These are phyloP conservation scores for Benitochromis conjunctus DNA, from an alignment of 2,113 vertebrate species.

Conservation along the genomic window DNA sequence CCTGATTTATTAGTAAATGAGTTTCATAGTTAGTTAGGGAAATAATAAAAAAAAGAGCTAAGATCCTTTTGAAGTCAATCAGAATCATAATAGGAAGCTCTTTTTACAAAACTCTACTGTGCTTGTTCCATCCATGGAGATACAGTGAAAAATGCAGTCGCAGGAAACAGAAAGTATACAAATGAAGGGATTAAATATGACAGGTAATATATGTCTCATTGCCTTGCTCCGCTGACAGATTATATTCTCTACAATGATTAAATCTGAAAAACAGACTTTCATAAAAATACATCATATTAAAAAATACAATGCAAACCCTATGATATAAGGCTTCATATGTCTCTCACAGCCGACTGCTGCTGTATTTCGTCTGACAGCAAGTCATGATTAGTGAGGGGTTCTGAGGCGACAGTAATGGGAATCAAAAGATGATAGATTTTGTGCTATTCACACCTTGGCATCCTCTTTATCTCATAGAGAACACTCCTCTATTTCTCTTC, in stretches of 20 bases:
- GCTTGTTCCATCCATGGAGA: background rate
- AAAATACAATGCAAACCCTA: background rate
- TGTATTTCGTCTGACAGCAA: background rate
- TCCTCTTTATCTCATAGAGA: background rate
- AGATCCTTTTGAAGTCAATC: background rate
- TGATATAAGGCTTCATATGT: background rate
- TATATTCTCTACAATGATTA: background rate
- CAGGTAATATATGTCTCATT: background rate
- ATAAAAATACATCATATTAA: background rate
- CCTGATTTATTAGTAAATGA: slow-evolving; percentile 11
- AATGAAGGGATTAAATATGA: background rate
- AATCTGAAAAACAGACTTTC: background rate
- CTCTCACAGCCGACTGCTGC: background rate
- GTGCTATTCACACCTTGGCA: background rate
- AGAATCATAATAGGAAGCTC: background rate
- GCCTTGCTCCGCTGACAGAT: background rate
- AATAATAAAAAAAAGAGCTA: slow-evolving; percentile 2
- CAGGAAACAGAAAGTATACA: background rate
- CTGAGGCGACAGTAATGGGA: slow-evolving; percentile 6
- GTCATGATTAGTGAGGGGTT: background rate
- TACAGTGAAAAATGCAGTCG: background rate
- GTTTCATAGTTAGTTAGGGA: background rate
- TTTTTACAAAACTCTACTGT: background rate
- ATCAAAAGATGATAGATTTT: slow-evolving; percentile 23
- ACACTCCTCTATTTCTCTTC: background rate